Percentiles rank a stretch among this genome's conserved stretches.
Evolutionary conservation across 2,888 invertebrate species (phyloP).

Genomic region (Sabatieria punctata): DNA sequence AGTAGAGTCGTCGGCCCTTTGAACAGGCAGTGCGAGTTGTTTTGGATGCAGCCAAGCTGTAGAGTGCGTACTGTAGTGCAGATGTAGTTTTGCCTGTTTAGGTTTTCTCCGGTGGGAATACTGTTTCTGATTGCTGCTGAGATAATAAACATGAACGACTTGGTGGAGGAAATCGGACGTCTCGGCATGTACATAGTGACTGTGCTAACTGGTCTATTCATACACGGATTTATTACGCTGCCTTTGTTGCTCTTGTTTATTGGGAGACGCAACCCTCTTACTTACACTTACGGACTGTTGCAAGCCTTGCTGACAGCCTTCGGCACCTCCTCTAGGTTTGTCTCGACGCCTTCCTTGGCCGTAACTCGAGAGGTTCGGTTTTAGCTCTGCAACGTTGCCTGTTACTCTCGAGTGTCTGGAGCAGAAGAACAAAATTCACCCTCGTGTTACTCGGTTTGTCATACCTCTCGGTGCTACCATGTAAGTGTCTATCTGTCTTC

Average conservation of each 20-base stretch:
- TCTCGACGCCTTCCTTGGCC: too few species aligned
- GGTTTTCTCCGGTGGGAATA: conserved; percentile 24
- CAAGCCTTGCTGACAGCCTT: conserved; percentile 34
- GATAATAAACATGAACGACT: conserved; percentile 32
- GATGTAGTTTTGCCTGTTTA: too few species aligned
- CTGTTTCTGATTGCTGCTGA: conserved; percentile 25
- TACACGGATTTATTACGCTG: conserved; percentile 31
- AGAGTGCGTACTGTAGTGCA: too few species aligned
- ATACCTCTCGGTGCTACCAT: conserved; percentile 67
- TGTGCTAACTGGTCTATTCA: conserved; percentile 25
- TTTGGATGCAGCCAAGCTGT: too few species aligned
- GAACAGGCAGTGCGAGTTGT: too few species aligned
- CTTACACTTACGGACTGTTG: conserved; percentile 30
- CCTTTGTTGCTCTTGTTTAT: conserved; percentile 27
- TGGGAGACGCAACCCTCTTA: conserved; percentile 31
- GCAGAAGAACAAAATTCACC: conserved; percentile 53
- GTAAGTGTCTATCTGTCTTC: too few species aligned
- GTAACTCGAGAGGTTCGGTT: too few species aligned
- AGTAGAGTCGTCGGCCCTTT: too few species aligned
- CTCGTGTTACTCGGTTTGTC: conserved; percentile 65
- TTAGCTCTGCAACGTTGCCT: conserved; percentile 67
- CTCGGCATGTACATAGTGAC: conserved; percentile 31
- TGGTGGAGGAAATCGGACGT: conserved; percentile 25
- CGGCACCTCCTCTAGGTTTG: conserved; percentile 34
- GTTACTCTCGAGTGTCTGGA: conserved; percentile 72